A percentile compares a stretch with the other conserved stretches of the same genome.
Evolutionary conservation across 2,797 vertebrate species (phyloP).

Genomic region (Lateolabrax maculatus): DNA sequence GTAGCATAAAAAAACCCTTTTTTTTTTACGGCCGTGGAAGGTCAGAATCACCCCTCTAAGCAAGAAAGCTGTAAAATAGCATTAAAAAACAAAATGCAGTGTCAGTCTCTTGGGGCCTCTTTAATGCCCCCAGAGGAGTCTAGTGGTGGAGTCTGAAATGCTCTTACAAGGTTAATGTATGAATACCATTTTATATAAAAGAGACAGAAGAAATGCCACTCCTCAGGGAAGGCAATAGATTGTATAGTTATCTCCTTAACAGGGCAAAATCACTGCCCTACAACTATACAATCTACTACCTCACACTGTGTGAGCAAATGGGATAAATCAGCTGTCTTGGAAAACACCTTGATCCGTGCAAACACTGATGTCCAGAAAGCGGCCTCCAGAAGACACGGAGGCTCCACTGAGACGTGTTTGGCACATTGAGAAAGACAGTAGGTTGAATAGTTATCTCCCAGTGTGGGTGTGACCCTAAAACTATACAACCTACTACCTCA

Average conservation of each 20-base stretch:
- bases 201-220: conserved; percentile 72
- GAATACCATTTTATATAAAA: not conserved
- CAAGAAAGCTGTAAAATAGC: not conserved
- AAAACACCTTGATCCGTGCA: not conserved
- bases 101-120: not conserved
- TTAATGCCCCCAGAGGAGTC: too few species aligned
- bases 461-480: conserved; percentile 99
- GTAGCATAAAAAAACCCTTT: not conserved
- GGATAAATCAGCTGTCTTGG: fast-evolving
- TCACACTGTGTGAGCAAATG: conserved; percentile 90
- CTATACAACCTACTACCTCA: conserved; percentile 99
- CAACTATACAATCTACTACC: conserved; percentile 99
- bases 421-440: conserved; percentile 99
- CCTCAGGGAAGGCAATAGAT: conserved; percentile 98
- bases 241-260: conserved; percentile 98
- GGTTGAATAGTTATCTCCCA: conserved; percentile 99
- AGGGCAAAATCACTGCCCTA: conserved; percentile 96
- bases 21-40: too few species aligned
- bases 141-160: too few species aligned
- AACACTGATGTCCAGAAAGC: not conserved
- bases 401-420: conserved; percentile 67
- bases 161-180: not conserved
- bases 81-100: not conserved
- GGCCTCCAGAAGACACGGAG: not conserved
- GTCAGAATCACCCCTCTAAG: not conserved